Conservation (phyloP, 2,113 vertebrate species). For the Drymodes brunneopygia region DNA sequence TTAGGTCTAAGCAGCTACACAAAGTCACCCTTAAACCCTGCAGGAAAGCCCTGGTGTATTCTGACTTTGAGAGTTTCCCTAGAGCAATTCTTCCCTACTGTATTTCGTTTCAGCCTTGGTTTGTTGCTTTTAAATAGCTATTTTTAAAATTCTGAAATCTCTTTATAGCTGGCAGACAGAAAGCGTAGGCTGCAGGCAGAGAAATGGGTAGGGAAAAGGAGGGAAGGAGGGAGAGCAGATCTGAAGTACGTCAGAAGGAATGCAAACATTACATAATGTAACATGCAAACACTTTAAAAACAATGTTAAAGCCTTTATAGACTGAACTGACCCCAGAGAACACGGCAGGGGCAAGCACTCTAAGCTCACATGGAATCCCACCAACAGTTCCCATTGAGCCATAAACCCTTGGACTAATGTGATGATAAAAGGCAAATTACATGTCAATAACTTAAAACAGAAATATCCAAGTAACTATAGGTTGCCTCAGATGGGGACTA, state of each 20-base stretch:
- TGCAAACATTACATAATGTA: not conserved
- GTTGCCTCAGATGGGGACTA: not conserved
- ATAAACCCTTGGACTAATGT: not conserved
- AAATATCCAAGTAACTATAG: not conserved
- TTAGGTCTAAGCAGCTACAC: not conserved
- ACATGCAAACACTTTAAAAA: not conserved
- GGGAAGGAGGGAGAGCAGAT: not conserved
- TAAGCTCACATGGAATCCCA: not conserved
- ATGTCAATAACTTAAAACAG: not conserved
- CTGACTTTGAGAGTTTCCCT: not conserved
- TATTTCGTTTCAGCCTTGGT: slow-evolving; percentile 3
- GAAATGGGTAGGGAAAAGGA: not conserved
- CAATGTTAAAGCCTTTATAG: not conserved
- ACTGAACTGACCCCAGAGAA: not conserved
- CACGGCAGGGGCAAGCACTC: not conserved
- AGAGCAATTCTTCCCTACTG: not conserved
- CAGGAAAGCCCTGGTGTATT: not conserved
- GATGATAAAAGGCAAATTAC: not conserved
- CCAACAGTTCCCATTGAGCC: not conserved
- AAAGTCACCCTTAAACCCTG: not conserved
- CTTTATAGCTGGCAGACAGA: slow-evolving; percentile 28
- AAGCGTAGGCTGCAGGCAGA: slow-evolving; percentile 19
- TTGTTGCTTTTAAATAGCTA: slow-evolving; percentile 35
- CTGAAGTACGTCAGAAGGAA: not conserved
- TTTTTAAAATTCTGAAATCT: slow-evolving; percentile 31